phyloP scores from a whole-genome alignment of 2,888 invertebrate genomes.

The Timema cristinae region DNA sequence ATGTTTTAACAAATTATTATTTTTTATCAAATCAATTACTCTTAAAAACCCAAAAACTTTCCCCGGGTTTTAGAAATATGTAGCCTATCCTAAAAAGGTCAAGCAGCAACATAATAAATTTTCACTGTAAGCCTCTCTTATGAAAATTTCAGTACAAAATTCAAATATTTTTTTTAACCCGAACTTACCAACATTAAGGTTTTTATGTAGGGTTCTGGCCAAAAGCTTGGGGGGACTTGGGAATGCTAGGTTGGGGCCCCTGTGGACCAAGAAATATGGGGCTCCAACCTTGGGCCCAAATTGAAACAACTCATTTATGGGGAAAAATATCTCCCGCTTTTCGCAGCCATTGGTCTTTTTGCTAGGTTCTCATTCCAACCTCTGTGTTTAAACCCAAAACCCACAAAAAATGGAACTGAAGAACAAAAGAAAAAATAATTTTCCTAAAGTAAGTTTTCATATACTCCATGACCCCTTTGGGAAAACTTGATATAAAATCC shows the following conservation, averaged over 20 bases:
- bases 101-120: too few species aligned
- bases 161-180: constrained; percentile 26
- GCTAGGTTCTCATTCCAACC: constrained; percentile 98
- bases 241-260: constrained; percentile 92
- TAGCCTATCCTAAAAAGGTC: too few species aligned
- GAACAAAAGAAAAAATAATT: constrained; percentile 88
- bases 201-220: constrained; percentile 71
- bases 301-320: constrained; percentile 91
- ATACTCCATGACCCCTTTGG: too few species aligned
- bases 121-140: too few species aligned
- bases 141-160: constrained; percentile 8
- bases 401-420: constrained; percentile 83
- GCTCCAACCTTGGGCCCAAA: constrained; percentile 85
- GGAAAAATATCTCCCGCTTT: constrained; percentile 90
- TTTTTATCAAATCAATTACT: too few species aligned
- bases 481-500: too few species aligned
- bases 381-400: constrained; percentile 98
- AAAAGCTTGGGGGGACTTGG: constrained; percentile 86
- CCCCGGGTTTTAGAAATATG: too few species aligned
- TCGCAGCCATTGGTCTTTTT: constrained; percentile 76
- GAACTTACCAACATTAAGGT: too few species aligned
- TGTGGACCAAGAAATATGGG: constrained; percentile 84
- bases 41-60: too few species aligned
- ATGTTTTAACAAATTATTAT: too few species aligned
- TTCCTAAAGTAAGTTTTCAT: constrained; percentile 71